Conservation (phyloP, 1,140 invertebrate genomes). For the Eurosta solidaginis region DNA sequence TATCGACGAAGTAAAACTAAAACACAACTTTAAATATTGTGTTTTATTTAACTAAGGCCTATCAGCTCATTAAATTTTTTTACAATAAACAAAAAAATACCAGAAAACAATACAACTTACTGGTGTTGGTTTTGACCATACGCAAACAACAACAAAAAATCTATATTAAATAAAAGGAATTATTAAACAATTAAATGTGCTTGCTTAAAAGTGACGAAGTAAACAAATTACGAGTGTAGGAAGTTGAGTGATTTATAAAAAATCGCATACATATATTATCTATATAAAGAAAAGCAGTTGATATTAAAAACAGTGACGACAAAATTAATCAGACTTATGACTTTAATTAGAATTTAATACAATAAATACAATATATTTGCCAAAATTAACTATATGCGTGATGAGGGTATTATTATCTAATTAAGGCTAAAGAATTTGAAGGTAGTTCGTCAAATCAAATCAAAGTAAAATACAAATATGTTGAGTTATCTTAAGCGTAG, state of each 20-base stretch:
- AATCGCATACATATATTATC: not conserved
- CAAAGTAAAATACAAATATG: constrained; percentile 2
- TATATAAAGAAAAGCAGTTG: not conserved
- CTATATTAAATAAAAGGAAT: constrained; percentile 27
- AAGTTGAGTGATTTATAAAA: constrained; percentile 8
- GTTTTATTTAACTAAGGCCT: too few species aligned
- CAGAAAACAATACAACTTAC: not conserved
- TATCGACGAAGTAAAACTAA: too few species aligned
- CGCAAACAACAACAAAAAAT: constrained; percentile 13
- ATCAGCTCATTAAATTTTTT: too few species aligned
- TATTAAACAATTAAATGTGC: constrained; percentile 24
- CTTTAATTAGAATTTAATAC: constrained; percentile 33
- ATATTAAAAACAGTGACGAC: not conserved
- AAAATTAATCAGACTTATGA: constrained; percentile 27
- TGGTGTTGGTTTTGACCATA: not conserved
- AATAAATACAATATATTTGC: constrained; percentile 29
- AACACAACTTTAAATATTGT: too few species aligned
- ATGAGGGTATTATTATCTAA: constrained; percentile 16
- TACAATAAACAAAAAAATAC: too few species aligned
- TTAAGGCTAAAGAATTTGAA: constrained; percentile 14
- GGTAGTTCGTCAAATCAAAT: constrained; percentile 22
- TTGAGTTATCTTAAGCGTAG: not conserved
- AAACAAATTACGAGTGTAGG: constrained; percentile 7
- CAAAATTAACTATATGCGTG: not conserved
- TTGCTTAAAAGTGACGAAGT: not conserved